phyloP scores from a whole-genome alignment of 2,113 vertebrate species.

The Prunella fulvescens region DNA sequence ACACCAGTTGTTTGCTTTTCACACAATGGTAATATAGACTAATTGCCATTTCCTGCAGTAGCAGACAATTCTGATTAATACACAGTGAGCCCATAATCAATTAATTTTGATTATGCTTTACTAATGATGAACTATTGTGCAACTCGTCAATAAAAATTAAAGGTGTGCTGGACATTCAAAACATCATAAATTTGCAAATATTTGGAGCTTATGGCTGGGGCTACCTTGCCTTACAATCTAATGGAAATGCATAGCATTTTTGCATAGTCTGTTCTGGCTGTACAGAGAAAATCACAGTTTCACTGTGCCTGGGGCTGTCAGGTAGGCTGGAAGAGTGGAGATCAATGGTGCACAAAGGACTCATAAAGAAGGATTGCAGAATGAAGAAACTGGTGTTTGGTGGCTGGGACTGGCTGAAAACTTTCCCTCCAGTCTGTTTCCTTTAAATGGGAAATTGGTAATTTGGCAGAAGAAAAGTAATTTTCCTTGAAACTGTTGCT shows the following conservation, averaged over 20 bases:
- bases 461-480: neutral
- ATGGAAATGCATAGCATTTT: neutral
- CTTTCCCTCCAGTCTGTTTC: neutral
- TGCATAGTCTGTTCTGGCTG: neutral
- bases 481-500: neutral
- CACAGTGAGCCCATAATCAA: neutral
- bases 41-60: neutral
- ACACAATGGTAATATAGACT: neutral
- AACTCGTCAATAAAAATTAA: neutral
- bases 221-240: neutral
- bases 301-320: neutral
- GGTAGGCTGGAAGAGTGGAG: neutral
- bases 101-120: neutral
- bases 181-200: neutral
- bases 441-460: neutral
- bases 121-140: neutral
- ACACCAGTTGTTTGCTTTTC: neutral
- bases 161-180: neutral
- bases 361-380: neutral
- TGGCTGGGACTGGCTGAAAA: neutral
- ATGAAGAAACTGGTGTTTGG: neutral
- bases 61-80: neutral
- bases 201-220: neutral
- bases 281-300: neutral
- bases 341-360: neutral